Evolutionary conservation across 2,113 vertebrate species (phyloP), one percentile per base, ranked within the genome.

Genomic region (Eonycteris spelaea): DNA sequence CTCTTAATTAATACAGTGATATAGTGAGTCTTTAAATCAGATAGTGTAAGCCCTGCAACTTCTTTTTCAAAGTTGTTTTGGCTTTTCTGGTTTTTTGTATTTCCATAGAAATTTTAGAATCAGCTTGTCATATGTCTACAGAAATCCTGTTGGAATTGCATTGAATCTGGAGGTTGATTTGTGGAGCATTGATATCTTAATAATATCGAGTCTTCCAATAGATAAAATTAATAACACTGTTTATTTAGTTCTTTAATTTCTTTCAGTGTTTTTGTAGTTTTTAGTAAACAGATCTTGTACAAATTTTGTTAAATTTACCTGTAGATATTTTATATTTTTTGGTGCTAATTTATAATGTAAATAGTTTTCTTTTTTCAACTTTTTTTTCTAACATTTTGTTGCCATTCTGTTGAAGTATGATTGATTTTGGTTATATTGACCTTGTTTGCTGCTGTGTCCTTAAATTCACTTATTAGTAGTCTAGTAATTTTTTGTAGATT

Each of bases 31-130:
- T 92, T 85, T 68, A 88, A 85, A 59, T 91, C 63, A 59, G 38
- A 13, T 43, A 65, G 19, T 48, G 0, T 57, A 79, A 30, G 10
- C 63, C 14, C 11, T 78, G 55, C 14, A 88, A 40, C 38, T 55
- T 88, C 33, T 48, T 80, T 95, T 83, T 67, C n/a, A 89, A 38
- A 93, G 7, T 26, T 90, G 7, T 90, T 86, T 90, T 85, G 65
- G 48, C 33, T 57, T 10, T 63, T 59, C 38, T 74, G 35, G 3
- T 86, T 43, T 7, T 90, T 95, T 70, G 30, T 82, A n/a, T 84
- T 80, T 80, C 28, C 22, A 38, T 38, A 86, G 40, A 79, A 48
- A 51, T 71, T 93, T 79, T 79, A 79, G 51, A 86, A 70, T 71
- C 53, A n/a, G 65, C 35, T 61, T 94, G 63, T 71, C 33, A 94